These are phyloP conservation scores for Rhinolophus ferrumequinum DNA, from an alignment of 2,113 vertebrate genomes.

Conservation along the genomic window DNA sequence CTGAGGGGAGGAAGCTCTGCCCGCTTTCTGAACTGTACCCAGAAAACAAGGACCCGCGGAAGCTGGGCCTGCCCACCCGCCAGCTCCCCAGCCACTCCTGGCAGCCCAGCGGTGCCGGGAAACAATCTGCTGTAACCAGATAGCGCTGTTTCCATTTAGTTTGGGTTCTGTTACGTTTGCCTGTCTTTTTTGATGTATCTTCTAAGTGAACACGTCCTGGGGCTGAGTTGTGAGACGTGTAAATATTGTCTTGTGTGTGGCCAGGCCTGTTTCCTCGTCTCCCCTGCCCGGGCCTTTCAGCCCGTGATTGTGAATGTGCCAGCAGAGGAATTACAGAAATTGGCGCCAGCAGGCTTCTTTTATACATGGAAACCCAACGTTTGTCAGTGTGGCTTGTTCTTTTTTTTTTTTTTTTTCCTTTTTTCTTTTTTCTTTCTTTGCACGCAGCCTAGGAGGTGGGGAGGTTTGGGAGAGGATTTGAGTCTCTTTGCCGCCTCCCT, in stretches of 20 bases:
- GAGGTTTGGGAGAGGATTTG: not conserved
- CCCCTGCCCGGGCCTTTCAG: not conserved
- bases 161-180: fast-evolving
- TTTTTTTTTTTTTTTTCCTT: no score
- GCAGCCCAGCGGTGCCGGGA: not conserved
- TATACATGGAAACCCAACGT: fast-evolving
- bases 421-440: no score
- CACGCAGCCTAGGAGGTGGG: not conserved
- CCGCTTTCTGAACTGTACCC: not conserved
- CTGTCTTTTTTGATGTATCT: not conserved
- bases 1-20: not conserved
- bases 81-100: fast-evolving
- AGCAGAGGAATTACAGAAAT: not conserved
- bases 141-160: not conserved
- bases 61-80: not conserved
- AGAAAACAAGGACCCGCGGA: fast-evolving
- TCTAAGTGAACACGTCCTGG: not conserved
- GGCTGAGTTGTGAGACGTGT: not conserved
- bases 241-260: fast-evolving
- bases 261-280: not conserved
- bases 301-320: fast-evolving
- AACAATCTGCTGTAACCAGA: not conserved
- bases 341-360: not conserved
- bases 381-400: not conserved
- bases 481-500: no score